Evolutionary conservation across 2,888 invertebrate species (phyloP).

Genomic region (Thumatha senex): DNA sequence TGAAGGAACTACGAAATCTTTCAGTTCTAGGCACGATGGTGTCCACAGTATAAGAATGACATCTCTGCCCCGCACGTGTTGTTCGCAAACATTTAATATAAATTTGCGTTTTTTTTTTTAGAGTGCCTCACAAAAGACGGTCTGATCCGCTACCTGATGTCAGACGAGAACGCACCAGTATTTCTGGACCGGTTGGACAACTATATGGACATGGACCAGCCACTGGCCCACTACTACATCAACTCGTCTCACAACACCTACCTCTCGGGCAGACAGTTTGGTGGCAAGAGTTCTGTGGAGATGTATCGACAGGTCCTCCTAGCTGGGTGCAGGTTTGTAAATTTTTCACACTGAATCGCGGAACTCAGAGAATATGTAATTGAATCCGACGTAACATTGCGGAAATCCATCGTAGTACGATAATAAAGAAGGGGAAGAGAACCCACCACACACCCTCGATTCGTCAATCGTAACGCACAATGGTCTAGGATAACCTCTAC

Average conservation of each 20-base stretch:
- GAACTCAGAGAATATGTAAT: too few species aligned
- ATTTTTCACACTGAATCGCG: too few species aligned
- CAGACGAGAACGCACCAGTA: constrained; percentile 99
- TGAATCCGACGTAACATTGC: too few species aligned
- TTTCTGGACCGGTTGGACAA: constrained; percentile 98
- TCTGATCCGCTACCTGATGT: constrained; percentile 99
- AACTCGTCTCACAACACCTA: constrained; percentile 99
- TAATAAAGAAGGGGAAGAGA: too few species aligned
- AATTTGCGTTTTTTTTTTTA: constrained; percentile 58
- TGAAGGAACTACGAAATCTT: too few species aligned
- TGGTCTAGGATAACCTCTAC: too few species aligned
- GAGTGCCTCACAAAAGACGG: constrained; percentile 96
- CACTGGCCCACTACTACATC: constrained; percentile 98
- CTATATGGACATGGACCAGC: constrained; percentile 99
- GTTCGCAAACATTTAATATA: not conserved
- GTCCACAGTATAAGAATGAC: too few species aligned
- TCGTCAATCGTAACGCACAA: too few species aligned
- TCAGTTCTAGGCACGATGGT: too few species aligned
- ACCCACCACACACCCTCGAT: too few species aligned
- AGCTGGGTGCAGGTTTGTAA: constrained; percentile 94
- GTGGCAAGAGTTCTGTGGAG: constrained; percentile 98
- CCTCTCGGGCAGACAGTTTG: constrained; percentile 97
- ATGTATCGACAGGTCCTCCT: constrained; percentile 99
- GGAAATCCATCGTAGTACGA: too few species aligned
- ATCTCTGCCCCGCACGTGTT: too few species aligned